phyloP scores from a whole-genome alignment of 2,113 vertebrate genomes.

The Aptenodytes forsteri region DNA sequence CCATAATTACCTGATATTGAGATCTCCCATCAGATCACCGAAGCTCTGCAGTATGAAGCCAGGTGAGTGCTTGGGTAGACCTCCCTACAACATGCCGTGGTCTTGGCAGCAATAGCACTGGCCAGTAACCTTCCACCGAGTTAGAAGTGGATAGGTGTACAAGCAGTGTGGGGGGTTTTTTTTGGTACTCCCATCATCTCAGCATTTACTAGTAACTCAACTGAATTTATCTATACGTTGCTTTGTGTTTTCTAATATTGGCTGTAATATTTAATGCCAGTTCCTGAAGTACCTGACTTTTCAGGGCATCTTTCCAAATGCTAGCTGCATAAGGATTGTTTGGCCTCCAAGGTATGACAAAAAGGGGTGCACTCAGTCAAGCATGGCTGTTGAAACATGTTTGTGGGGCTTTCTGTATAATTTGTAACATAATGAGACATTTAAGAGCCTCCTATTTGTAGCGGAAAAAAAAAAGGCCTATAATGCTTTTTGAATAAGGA shows the following conservation, averaged over 20 bases:
- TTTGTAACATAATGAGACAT: background rate
- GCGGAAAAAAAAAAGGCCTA: background rate
- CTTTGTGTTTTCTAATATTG: background rate
- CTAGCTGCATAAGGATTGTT: background rate
- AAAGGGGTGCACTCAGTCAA: background rate
- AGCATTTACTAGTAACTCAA: background rate
- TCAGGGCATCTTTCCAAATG: background rate
- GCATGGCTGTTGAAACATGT: background rate
- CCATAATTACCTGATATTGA: background rate
- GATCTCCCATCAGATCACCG: background rate
- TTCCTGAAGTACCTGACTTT: background rate
- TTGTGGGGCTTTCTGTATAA: background rate
- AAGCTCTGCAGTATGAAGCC: background rate
- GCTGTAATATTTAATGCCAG: background rate
- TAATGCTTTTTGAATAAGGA: background rate
- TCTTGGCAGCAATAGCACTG: background rate
- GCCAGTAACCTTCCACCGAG: background rate
- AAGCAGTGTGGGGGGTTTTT: background rate
- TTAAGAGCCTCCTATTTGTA: background rate
- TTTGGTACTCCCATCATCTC: background rate
- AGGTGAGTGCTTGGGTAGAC: background rate
- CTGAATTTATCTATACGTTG: background rate
- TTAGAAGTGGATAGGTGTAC: background rate
- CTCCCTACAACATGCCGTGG: fast-evolving
- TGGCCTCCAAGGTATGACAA: background rate